Conservation (phyloP, 2,113 vertebrate species). For the Carlito syrichta region DNA sequence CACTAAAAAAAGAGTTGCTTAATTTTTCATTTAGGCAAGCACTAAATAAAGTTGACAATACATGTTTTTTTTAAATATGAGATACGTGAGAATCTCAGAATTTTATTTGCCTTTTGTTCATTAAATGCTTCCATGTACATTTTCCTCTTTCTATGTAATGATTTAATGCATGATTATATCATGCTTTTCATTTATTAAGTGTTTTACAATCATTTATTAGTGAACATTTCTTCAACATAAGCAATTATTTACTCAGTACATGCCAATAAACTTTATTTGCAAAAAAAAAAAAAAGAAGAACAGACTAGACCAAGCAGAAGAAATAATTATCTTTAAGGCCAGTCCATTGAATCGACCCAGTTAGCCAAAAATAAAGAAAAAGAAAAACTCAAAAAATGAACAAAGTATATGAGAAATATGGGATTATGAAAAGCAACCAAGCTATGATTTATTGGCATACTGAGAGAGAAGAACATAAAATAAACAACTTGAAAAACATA, state of each 20-base stretch:
- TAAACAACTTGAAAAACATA: too few species aligned
- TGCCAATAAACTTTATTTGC: not conserved
- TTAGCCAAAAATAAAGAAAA: too few species aligned
- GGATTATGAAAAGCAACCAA: too few species aligned
- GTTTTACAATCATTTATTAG: conserved; percentile 16
- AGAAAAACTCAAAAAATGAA: too few species aligned
- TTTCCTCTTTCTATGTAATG: not conserved
- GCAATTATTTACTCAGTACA: conserved; percentile 13
- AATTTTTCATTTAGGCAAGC: conserved; percentile 48
- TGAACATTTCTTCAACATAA: not conserved
- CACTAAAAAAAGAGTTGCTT: not conserved
- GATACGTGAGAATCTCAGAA: not conserved
- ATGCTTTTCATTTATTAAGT: conserved; percentile 10
- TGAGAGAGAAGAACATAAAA: too few species aligned
- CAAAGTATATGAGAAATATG: too few species aligned
- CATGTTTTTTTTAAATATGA: conserved; percentile 23
- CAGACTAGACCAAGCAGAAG: too few species aligned
- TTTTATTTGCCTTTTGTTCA: not conserved
- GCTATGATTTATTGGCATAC: too few species aligned
- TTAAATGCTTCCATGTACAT: not conserved
- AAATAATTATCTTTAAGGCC: too few species aligned
- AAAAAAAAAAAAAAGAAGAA: too few species aligned
- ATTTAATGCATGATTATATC: not conserved
- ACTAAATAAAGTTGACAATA: conserved; percentile 27
- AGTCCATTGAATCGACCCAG: too few species aligned